A percentile compares a stretch with the other conserved stretches of the same genome.
Conservation (phyloP, 2,113 vertebrate genomes). For the Elanus axillaris region DNA sequence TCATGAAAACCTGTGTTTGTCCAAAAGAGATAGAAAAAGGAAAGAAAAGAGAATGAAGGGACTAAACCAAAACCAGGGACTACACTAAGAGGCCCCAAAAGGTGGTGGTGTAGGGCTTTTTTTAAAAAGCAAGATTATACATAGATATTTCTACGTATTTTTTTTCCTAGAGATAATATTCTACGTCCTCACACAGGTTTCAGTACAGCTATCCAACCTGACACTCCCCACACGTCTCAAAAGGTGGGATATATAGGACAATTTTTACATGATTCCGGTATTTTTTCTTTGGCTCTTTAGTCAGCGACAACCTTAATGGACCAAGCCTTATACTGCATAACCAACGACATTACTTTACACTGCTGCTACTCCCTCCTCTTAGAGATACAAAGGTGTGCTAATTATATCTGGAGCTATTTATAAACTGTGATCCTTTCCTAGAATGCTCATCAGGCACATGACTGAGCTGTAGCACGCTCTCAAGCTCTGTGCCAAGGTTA, state of each 20-base stretch:
- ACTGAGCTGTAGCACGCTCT: neutral
- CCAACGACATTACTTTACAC: rapidly evolving
- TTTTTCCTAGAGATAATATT: neutral
- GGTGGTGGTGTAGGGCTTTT: rapidly evolving
- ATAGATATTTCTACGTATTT: no score
- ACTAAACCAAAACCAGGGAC: neutral
- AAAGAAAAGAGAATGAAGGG: neutral
- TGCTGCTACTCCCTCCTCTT: neutral
- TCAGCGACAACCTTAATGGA: neutral
- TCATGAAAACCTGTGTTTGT: neutral
- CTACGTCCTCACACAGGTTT: neutral
- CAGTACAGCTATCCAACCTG: neutral
- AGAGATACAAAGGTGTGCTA: neutral
- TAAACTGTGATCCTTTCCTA: neutral
- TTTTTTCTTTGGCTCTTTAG: neutral
- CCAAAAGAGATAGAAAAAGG: neutral
- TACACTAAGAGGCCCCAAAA: neutral
- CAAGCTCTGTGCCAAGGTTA: neutral
- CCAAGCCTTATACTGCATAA: neutral
- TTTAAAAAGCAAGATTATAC: neutral
- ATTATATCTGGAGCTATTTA: neutral
- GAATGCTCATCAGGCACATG: neutral
- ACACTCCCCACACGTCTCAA: neutral
- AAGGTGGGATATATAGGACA: neutral
- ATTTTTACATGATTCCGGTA: neutral